Evolutionary conservation across 2,797 vertebrate genomes (phyloP).

Genomic region (Brachymystax lenok): DNA sequence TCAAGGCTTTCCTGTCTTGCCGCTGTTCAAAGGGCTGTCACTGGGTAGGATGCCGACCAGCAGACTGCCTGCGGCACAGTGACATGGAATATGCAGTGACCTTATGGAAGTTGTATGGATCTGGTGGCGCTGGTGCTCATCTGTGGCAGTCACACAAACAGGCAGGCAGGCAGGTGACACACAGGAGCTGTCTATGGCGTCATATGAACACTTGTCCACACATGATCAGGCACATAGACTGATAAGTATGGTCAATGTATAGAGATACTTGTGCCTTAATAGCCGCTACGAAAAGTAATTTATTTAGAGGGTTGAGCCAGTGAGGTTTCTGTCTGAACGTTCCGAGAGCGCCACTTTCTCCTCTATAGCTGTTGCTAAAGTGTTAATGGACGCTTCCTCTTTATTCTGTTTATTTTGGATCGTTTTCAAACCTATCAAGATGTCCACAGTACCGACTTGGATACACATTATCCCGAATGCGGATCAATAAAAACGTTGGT

Average conservation of each 20-base stretch:
- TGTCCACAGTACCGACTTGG: no score
- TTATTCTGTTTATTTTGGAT: no score
- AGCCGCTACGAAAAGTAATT: not conserved
- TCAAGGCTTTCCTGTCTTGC: conserved; percentile 18
- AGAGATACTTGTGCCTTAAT: not conserved
- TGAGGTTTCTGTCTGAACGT: no score
- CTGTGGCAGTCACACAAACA: conserved; percentile 2
- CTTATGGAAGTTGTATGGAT: conserved; percentile 56
- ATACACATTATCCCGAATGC: no score
- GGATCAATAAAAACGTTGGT: no score
- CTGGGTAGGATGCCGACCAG: conserved; percentile 16
- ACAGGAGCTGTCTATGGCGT: not conserved
- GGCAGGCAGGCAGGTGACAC: no score
- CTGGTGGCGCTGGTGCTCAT: conserved; percentile 17
- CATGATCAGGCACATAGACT: not conserved
- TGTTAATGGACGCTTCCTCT: no score
- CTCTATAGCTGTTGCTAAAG: no score
- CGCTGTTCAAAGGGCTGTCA: conserved; percentile 28
- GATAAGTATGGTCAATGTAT: not conserved
- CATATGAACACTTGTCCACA: not conserved
- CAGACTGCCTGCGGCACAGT: conserved; percentile 42
- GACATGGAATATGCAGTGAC: conserved; percentile 45
- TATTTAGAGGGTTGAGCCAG: no score
- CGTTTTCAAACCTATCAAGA: no score
- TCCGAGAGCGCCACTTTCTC: no score